Base-by-base conservation (phyloP, 1,140 invertebrate genomes). In the Penaeus japonicus region DNA sequence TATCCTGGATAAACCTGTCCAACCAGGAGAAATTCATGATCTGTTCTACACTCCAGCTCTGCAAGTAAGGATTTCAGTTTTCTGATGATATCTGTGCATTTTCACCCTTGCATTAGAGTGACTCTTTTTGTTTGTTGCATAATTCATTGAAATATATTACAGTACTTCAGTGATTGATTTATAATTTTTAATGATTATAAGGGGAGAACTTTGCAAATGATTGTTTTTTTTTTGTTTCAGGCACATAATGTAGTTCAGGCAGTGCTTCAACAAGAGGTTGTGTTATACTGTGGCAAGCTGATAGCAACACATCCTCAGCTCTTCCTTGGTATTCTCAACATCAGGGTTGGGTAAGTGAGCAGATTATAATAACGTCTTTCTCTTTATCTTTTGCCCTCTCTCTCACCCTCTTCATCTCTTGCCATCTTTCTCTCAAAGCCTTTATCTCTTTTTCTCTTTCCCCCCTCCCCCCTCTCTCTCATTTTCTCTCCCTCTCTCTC, bases 311-410 rank as follows among this genome's bases (percentile, higher is more conserved):
- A 96, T 92, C 97, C 98, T 15, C 95, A 98, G 91, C 95, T 99
- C 93, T 99, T 99, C 93, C 96, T 96, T 92, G 98, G 98, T 85
- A 99, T 99, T 91, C 94, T 98, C 18, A 99, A 98, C 94, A 98
- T 99, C 90, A 95, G 97, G 90, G 96, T 99, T 91, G 98, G 98
- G 95, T 96, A 93, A 91, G 90, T 90, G 70, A 62, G 47, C 20
- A 30, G 12, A 65, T 89, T 86, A 70, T 55, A 79, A n/a, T 84
- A 81, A 1, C 7, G 15, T 12, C 1, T 12, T 0, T 47, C 47
- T 47, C 47, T 47, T 15, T 47, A 7, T 47, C 47, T 47, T 15
- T 47, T 15, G 10, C 47, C 15, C 47, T 47, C 47, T 47, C 47
- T 47, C 10, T 47, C 47, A 12, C 47, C 15, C 47, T 47, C 47